A percentile compares a stretch with the other conserved stretches of the same genome.
phyloP scores from a whole-genome alignment of 2,797 vertebrate species.

The Anguilla obscura region DNA sequence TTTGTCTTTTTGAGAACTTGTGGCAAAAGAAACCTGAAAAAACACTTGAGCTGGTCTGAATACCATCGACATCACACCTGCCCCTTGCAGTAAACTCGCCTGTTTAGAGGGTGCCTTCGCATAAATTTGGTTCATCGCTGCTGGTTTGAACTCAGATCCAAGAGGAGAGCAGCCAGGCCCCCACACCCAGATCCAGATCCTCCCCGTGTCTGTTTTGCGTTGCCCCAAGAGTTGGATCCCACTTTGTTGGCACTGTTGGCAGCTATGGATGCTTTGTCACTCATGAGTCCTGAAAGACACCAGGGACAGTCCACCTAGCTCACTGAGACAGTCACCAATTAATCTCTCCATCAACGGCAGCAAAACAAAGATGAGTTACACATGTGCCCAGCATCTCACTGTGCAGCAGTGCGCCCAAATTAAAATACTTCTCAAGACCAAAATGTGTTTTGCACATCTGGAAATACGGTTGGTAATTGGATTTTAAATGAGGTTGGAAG shows the following conservation, averaged over 20 bases:
- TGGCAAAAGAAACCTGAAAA: slow-evolving; percentile 32
- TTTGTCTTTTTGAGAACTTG: slow-evolving; percentile 49
- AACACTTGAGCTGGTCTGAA: background rate
- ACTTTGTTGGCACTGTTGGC: background rate
- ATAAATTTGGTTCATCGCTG: slow-evolving; percentile 47
- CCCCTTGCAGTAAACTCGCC: slow-evolving; percentile 52
- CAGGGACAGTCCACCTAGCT: slow-evolving; percentile 59
- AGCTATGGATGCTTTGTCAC: background rate
- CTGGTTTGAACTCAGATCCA: slow-evolving; percentile 52
- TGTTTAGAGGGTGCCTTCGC: slow-evolving; percentile 53
- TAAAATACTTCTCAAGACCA: slow-evolving; percentile 53
- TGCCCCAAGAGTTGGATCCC: background rate
- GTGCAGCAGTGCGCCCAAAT: slow-evolving; percentile 58
- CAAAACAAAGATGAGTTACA: slow-evolving; percentile 56
- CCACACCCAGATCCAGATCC: background rate
- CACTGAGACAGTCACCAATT: slow-evolving; percentile 60
- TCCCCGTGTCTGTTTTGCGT: too few relatives aligned
- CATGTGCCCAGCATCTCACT: slow-evolving; percentile 60
- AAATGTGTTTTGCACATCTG: slow-evolving; percentile 49
- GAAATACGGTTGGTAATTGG: background rate
- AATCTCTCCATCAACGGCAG: slow-evolving; percentile 53
- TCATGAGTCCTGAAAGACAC: slow-evolving; percentile 50
- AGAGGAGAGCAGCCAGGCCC: slow-evolving; percentile 50
- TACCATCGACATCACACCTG: slow-evolving; percentile 53
- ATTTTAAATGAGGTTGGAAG: background rate